Percentiles rank a stretch among this genome's conserved stretches.
Evolutionary conservation across 2,113 vertebrate genomes (phyloP).

Genomic region (Ursus arctos): DNA sequence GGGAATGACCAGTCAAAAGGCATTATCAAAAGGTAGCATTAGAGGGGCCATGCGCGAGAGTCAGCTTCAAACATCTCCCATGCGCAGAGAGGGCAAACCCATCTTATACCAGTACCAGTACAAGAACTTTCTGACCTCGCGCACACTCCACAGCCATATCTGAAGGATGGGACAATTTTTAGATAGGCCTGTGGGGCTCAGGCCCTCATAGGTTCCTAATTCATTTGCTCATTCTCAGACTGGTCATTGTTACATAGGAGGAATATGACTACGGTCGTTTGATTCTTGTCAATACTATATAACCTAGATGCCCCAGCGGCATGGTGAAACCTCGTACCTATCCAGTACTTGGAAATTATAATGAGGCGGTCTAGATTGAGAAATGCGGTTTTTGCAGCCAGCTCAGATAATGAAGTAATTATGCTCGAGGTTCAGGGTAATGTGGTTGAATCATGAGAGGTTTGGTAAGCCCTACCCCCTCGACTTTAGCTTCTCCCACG

Average conservation of each 20-base stretch:
- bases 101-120: background rate
- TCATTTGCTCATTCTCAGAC: background rate
- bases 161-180: background rate
- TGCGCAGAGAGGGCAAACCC: background rate
- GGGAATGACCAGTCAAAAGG: background rate
- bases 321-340: background rate
- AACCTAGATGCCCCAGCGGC: background rate
- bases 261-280: background rate
- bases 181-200: background rate
- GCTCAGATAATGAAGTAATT: background rate
- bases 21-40: background rate
- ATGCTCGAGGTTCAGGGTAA: background rate
- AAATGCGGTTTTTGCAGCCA: background rate
- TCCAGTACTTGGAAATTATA: background rate
- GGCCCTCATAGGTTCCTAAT: background rate
- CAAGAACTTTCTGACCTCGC: background rate
- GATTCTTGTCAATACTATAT: background rate
- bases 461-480: background rate
- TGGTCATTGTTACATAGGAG: background rate
- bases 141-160: background rate
- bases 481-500: background rate
- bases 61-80: background rate
- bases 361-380: background rate
- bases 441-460: background rate
- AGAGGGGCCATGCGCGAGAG: background rate